Percentiles rank a stretch among this genome's conserved stretches.
These are phyloP conservation scores for Siniperca scherzeri DNA, from an alignment of 2,797 vertebrate genomes.

Conservation along the genomic window DNA sequence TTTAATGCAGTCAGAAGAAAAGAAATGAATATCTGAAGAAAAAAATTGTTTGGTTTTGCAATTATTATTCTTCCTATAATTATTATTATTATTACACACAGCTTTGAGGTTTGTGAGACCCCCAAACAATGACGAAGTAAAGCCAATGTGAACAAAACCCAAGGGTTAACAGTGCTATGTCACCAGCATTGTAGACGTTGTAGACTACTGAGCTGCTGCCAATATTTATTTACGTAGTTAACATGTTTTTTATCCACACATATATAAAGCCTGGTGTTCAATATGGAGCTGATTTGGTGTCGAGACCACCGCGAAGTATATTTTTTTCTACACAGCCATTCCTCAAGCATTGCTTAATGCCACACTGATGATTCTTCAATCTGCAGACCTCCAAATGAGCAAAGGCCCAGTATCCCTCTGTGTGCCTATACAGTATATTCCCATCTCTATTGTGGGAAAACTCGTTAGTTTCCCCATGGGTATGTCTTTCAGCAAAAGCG, in stretches of 20 bases:
- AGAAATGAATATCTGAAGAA: not conserved
- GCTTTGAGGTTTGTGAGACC: not conserved
- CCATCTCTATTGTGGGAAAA: slow-evolving; percentile 72
- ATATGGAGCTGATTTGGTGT: slow-evolving; percentile 70
- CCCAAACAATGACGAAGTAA: not conserved
- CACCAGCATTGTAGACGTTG: not conserved
- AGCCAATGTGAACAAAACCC: slow-evolving; percentile 7
- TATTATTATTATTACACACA: not conserved
- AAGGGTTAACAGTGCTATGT: slow-evolving; percentile 5
- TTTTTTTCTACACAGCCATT: slow-evolving; percentile 53
- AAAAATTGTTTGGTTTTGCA: not conserved
- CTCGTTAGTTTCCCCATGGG: slow-evolving; percentile 56
- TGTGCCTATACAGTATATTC: slow-evolving; percentile 53
- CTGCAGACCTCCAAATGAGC: slow-evolving; percentile 67
- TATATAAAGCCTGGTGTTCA: slow-evolving; percentile 52
- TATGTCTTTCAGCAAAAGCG: slow-evolving; percentile 55
- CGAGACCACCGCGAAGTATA: slow-evolving; percentile 60
- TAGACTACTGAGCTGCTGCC: slow-evolving; percentile 19
- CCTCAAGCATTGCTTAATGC: slow-evolving; percentile 65
- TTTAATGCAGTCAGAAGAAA: not conserved
- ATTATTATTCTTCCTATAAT: not conserved
- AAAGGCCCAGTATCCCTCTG: slow-evolving; percentile 46
- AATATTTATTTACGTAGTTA: slow-evolving; percentile 19
- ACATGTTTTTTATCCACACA: slow-evolving; percentile 42
- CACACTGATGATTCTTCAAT: slow-evolving; percentile 54